phyloP scores from a whole-genome alignment of 2,113 vertebrate species.

The Sturnus vulgaris region DNA sequence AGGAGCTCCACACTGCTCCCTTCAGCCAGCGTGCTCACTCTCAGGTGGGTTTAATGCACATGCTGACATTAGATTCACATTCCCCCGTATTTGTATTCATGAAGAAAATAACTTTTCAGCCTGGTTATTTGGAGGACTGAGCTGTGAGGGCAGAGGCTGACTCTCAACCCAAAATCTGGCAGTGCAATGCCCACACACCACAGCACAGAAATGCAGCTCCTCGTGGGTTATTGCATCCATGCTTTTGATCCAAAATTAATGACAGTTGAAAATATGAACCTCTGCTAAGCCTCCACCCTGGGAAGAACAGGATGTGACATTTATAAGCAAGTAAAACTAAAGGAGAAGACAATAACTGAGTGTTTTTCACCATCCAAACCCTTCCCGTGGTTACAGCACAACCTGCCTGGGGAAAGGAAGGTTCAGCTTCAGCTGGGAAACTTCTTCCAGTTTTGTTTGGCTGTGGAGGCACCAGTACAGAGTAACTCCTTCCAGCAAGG shows the following conservation, averaged over 20 bases:
- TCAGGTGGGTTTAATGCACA: not conserved
- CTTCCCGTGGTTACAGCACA: not conserved
- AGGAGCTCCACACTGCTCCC: not conserved
- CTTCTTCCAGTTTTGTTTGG: not conserved
- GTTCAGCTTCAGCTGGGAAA: not conserved
- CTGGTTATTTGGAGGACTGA: not conserved
- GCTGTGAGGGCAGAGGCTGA: not conserved
- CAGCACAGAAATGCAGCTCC: not conserved
- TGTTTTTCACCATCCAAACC: not conserved
- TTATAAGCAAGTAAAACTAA: not conserved
- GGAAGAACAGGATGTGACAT: not conserved
- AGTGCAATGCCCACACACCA: not conserved
- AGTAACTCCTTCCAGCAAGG: not conserved
- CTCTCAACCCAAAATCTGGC: not conserved
- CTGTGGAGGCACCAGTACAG: not conserved
- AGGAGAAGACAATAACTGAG: not conserved
- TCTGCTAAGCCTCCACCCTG: not conserved
- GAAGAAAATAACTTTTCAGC: not conserved
- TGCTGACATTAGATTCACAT: not conserved
- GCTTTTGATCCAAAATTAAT: not conserved
- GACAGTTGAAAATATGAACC: not conserved
- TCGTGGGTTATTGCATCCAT: accelerated
- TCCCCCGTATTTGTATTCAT: not conserved
- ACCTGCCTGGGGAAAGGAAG: not conserved
- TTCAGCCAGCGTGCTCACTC: not conserved